Evolutionary conservation across 2,113 vertebrate species (phyloP).

Genomic region (Lycocorax pyrrhopterus): DNA sequence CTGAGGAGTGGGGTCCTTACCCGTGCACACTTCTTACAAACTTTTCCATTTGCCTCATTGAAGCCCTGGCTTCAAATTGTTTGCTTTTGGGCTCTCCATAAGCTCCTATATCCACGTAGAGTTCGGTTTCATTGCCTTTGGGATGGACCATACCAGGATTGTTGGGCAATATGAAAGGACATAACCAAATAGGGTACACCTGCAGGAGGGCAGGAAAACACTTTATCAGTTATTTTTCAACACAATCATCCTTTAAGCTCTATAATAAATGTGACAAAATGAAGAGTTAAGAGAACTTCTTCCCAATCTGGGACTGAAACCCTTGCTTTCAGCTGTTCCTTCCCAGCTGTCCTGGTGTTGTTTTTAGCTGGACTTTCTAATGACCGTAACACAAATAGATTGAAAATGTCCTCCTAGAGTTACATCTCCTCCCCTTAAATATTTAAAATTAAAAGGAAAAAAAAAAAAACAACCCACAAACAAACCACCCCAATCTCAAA

Average conservation of each 20-base stretch:
- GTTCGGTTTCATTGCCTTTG: slow-evolving; percentile 84
- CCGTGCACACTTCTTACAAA: slow-evolving; percentile 93
- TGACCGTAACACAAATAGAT: not conserved
- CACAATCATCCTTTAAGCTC: not conserved
- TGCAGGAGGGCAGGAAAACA: slow-evolving; percentile 49
- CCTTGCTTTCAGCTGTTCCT: not conserved
- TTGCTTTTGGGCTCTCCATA: slow-evolving; percentile 92
- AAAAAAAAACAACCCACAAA: not conserved
- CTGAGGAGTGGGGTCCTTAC: slow-evolving; percentile 69
- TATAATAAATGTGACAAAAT: not conserved
- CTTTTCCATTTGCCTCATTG: slow-evolving; percentile 91
- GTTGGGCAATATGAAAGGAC: slow-evolving; percentile 88
- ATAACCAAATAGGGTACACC: slow-evolving; percentile 98
- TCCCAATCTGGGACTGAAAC: not conserved
- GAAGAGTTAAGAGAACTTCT: not conserved
- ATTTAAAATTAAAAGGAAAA: not conserved
- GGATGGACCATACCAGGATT: slow-evolving; percentile 95
- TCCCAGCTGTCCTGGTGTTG: not conserved
- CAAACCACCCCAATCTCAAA: not conserved
- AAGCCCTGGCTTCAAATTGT: slow-evolving; percentile 89
- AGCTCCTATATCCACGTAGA: slow-evolving; percentile 94
- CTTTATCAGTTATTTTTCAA: not conserved
- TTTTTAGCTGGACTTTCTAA: not conserved
- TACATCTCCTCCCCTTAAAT: not conserved
- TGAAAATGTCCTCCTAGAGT: not conserved